These are phyloP conservation scores for Drosophila mercatorum DNA, from an alignment of 2,888 invertebrate genomes.

Conservation along the genomic window DNA sequence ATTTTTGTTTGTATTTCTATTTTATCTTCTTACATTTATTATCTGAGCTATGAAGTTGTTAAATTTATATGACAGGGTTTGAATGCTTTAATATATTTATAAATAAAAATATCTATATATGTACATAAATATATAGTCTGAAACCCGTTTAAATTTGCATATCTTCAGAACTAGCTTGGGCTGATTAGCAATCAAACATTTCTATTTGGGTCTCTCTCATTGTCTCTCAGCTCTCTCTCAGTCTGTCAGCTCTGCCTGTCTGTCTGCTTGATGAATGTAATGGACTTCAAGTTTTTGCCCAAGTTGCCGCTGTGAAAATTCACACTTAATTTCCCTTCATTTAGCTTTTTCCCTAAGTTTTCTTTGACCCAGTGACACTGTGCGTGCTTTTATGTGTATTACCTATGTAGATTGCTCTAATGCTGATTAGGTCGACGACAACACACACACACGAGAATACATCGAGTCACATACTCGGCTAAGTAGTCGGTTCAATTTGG, in stretches of 20 bases:
- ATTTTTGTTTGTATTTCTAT: too few relatives aligned
- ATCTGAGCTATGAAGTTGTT: too few relatives aligned
- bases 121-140: not conserved
- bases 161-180: not conserved
- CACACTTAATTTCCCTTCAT: slow-evolving; percentile 1
- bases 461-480: slow-evolving; percentile 14
- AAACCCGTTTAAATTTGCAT: slow-evolving; percentile 24
- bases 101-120: too few relatives aligned
- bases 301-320: slow-evolving; percentile 10
- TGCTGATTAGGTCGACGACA: slow-evolving; percentile 73
- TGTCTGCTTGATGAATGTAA: not conserved
- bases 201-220: not conserved
- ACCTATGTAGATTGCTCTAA: slow-evolving; percentile 79
- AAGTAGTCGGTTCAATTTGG: slow-evolving; percentile 79
- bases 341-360: slow-evolving; percentile 7
- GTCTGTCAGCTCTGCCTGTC: not conserved
- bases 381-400: slow-evolving; percentile 72
- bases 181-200: not conserved
- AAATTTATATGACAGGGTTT: too few relatives aligned
- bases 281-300: not conserved
- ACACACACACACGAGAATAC: slow-evolving; percentile 24
- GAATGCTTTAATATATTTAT: too few relatives aligned
- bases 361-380: slow-evolving; percentile 45
- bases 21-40: too few relatives aligned
- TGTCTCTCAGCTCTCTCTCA: not conserved